These are phyloP conservation scores for Diaperis boleti DNA, from an alignment of 2,888 invertebrate genomes.

Conservation along the genomic window DNA sequence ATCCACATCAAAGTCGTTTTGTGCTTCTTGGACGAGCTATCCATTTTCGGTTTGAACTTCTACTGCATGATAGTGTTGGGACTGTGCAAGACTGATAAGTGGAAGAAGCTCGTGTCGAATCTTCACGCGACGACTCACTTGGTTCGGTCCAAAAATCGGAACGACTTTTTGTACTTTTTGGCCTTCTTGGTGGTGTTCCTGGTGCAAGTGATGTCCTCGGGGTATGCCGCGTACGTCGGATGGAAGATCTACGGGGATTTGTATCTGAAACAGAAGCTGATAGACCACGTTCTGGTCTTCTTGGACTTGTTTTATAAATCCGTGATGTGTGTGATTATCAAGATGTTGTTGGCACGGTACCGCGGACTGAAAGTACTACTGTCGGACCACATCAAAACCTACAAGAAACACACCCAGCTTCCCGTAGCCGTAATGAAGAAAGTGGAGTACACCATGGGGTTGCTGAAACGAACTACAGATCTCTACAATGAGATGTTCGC, in stretches of 20 bases:
- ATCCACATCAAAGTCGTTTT: conserved; percentile 7
- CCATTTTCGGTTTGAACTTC: background rate
- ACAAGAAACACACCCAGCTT: background rate
- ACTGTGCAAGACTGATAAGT: background rate
- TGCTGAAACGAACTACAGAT: background rate
- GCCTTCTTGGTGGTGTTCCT: background rate
- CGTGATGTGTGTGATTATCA: background rate
- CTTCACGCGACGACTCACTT: background rate
- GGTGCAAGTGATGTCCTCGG: background rate
- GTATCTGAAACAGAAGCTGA: conserved; percentile 1
- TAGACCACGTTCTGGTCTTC: background rate
- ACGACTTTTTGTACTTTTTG: background rate
- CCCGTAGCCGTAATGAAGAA: background rate
- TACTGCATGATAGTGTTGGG: conserved; percentile 1
- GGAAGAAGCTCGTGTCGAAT: background rate
- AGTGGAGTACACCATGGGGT: background rate
- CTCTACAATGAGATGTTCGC: conserved; percentile 8
- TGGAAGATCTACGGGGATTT: background rate
- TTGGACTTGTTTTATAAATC: background rate
- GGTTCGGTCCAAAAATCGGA: background rate
- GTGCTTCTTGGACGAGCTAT: background rate
- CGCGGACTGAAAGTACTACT: background rate
- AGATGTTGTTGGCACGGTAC: background rate
- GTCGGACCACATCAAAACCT: background rate
- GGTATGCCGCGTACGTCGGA: background rate